These are phyloP conservation scores for Xestia sexstrigata DNA, from an alignment of 2,888 invertebrate genomes.

Conservation along the genomic window DNA sequence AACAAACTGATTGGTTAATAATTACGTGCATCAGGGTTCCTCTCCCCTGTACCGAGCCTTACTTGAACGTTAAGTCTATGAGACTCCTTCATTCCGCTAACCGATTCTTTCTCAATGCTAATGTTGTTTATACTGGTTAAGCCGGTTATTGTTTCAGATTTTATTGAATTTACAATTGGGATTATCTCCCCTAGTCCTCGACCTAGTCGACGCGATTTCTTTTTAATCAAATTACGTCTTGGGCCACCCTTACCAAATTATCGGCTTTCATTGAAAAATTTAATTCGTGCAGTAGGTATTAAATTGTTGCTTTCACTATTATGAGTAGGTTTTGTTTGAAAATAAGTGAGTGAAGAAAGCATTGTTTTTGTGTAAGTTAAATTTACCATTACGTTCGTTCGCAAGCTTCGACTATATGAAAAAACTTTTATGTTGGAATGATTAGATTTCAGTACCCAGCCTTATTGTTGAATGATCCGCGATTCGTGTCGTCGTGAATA, in stretches of 20 bases:
- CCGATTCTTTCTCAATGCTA: constrained; percentile 70
- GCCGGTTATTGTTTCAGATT: constrained; percentile 81
- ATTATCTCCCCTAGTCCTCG: constrained; percentile 72
- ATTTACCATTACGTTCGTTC: background rate
- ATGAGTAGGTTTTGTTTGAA: constrained; percentile 25
- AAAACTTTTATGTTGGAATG: background rate
- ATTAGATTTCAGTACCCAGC: background rate
- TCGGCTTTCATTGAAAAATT: constrained; percentile 44
- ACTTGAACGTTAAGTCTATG: background rate
- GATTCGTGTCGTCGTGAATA: constrained; percentile 69
- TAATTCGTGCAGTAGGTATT: constrained; percentile 30
- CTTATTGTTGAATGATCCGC: constrained; percentile 48
- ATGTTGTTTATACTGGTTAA: constrained; percentile 76
- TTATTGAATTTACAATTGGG: constrained; percentile 81
- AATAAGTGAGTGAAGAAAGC: background rate
- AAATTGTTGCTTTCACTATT: constrained; percentile 39
- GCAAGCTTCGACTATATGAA: background rate
- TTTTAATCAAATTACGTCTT: constrained; percentile 75
- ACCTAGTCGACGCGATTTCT: constrained; percentile 66
- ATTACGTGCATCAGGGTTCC: background rate
- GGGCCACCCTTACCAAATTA: constrained; percentile 69
- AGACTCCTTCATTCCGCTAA: background rate
- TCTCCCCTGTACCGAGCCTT: background rate
- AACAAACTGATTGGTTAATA: background rate
- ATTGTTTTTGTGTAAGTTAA: background rate